Base-by-base conservation (phyloP, 2,888 invertebrate species). In the Drosophila rellima region DNA sequence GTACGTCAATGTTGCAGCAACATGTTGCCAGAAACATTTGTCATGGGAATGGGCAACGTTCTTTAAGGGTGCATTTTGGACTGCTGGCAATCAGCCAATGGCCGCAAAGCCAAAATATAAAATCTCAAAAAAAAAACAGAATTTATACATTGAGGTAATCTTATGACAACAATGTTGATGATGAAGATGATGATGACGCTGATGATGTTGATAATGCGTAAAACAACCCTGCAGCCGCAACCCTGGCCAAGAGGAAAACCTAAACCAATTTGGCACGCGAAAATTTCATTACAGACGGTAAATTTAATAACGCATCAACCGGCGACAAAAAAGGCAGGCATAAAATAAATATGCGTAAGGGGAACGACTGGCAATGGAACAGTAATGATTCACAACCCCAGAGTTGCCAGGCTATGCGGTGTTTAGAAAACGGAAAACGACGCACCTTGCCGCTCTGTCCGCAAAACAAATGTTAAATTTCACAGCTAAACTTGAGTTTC, bases 251-350 rank as follows among this genome's bases (percentile, higher is more conserved):
- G 17, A 5, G 11, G n/a, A 37, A 60, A 48, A 69, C 59, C 77
- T 77, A 84, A 82, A 79, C 76, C 88, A 88, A 85, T 85, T 85
- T 86, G 71, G 88, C 76, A 80, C 64, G 83, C 84, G 84, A 82
- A 85, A 86, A 88, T 86, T 86, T 70, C 82, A 86, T 86, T 86
- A 84, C 78, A 82, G 82, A 59, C 55, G 69, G 80, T 71, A 71
- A 87, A 84, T 87, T 74, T 84, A 84, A 84, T 84, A 87, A 84
- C 82, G 68, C 87, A 61, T 48, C 65, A 60, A 44, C 50, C 20
- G 42, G 35, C 62, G 59, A 62, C 64, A 29, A 17, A 29, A 15
- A 15, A 23, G 33, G 18, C 29, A 33, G 15, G 26, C 45, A 26
- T 42, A 48, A 26, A 55, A 57, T 33, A 48, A 29, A 47, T 47